phyloP scores from a whole-genome alignment of 2,888 invertebrate genomes.

The Pherbina coryleti region DNA sequence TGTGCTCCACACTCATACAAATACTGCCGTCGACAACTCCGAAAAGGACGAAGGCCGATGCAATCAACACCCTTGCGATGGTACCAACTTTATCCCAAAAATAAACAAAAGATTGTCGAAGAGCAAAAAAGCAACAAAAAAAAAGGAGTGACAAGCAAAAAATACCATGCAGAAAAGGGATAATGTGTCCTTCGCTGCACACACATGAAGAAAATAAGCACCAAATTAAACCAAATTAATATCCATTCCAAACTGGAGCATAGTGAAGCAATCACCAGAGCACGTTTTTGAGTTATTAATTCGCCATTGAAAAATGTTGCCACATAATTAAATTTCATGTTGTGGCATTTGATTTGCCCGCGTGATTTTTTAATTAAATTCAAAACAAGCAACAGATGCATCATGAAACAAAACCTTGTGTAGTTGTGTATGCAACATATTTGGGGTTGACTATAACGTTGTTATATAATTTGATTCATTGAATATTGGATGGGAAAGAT shows the following conservation, averaged over 20 bases:
- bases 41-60: not conserved
- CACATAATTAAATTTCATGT: conserved; percentile 14
- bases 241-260: not conserved
- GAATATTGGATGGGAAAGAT: not conserved
- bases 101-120: not conserved
- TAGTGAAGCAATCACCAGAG: not conserved
- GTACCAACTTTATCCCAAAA: not conserved
- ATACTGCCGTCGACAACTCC: not conserved
- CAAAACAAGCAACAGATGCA: not conserved
- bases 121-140: not conserved
- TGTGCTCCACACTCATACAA: conserved; percentile 7
- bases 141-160: not conserved
- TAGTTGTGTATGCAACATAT: not conserved
- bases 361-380: not conserved
- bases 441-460: too few relatives aligned
- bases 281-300: conserved; percentile 30
- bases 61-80: conserved; percentile 7
- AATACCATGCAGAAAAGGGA: not conserved
- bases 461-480: too few relatives aligned
- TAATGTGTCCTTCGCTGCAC: too few relatives aligned
- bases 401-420: not conserved
- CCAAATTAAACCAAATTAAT: not conserved
- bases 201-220: not conserved
- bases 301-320: conserved; percentile 30
- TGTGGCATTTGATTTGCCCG: conserved; percentile 3